These are phyloP conservation scores for Margaritifera margaritifera DNA, from an alignment of 2,888 invertebrate species.

Conservation along the genomic window DNA sequence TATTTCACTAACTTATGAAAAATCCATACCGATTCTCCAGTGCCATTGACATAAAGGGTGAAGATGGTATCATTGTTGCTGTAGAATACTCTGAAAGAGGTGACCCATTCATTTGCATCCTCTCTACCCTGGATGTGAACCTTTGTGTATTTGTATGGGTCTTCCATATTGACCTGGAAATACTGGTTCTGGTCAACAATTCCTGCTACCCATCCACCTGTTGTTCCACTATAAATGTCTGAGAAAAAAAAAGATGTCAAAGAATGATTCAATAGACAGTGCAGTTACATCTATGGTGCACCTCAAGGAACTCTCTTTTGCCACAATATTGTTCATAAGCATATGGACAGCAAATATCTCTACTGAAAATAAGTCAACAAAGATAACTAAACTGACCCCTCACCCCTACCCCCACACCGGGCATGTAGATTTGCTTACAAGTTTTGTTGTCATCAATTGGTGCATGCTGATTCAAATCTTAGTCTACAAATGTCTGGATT, in stretches of 20 bases:
- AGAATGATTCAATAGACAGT: not conserved
- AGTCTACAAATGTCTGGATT: too few species aligned
- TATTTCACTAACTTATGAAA: too few species aligned
- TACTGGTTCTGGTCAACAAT: constrained; percentile 53
- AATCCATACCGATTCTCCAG: constrained; percentile 27
- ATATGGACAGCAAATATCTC: too few species aligned
- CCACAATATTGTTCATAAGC: too few species aligned
- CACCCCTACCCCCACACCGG: too few species aligned
- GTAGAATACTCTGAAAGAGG: constrained; percentile 43
- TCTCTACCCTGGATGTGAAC: constrained; percentile 60
- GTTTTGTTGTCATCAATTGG: too few species aligned
- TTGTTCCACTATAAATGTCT: constrained; percentile 34
- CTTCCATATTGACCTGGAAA: constrained; percentile 52
- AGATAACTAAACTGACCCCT: too few species aligned
- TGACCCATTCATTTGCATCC: constrained; percentile 54
- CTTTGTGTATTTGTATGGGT: constrained; percentile 44
- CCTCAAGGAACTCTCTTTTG: not conserved
- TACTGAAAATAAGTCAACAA: too few species aligned
- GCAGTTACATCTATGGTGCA: not conserved
- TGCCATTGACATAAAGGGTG: constrained; percentile 20
- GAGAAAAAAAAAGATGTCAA: not conserved
- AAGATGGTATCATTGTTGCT: constrained; percentile 30
- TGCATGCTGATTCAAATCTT: too few species aligned
- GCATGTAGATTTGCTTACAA: too few species aligned
- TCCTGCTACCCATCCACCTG: constrained; percentile 66